Evolutionary conservation across 2,888 invertebrate species (phyloP).

Genomic region (Saturnia japonica): DNA sequence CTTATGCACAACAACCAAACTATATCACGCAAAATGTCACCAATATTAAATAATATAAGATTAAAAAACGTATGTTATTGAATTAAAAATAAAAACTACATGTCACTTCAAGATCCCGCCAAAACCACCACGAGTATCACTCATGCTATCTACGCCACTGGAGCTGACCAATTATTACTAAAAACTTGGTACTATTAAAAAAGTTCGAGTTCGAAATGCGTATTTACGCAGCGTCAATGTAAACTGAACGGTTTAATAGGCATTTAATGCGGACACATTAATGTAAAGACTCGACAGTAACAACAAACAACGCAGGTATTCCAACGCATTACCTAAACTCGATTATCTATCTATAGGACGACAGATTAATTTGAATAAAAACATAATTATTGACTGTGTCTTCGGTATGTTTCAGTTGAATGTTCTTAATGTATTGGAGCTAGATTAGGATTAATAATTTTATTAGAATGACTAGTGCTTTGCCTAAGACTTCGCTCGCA

Average conservation of each 20-base stretch:
- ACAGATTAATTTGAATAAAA: neutral
- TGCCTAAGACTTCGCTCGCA: too few species aligned
- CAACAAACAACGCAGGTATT: constrained; percentile 34
- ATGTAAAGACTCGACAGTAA: constrained; percentile 27
- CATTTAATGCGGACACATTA: constrained; percentile 26
- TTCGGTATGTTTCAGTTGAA: neutral
- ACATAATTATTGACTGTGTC: neutral
- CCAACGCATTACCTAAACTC: constrained; percentile 30
- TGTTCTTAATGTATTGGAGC: neutral
- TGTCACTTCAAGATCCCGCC: too few species aligned
- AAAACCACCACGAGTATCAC: too few species aligned
- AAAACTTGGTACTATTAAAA: neutral
- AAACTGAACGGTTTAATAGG: neutral
- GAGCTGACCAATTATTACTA: neutral
- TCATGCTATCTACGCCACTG: too few species aligned
- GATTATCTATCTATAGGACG: constrained; percentile 23
- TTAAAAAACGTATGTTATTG: too few species aligned
- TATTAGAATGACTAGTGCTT: too few species aligned
- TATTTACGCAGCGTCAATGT: neutral
- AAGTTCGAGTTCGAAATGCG: neutral
- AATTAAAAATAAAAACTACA: too few species aligned
- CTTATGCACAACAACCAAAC: too few species aligned
- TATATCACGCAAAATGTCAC: too few species aligned
- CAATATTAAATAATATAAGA: too few species aligned
- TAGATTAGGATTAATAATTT: neutral